Evolutionary conservation across 2,888 invertebrate species (phyloP).

Genomic region (Sinopyrophorus schimmeli): DNA sequence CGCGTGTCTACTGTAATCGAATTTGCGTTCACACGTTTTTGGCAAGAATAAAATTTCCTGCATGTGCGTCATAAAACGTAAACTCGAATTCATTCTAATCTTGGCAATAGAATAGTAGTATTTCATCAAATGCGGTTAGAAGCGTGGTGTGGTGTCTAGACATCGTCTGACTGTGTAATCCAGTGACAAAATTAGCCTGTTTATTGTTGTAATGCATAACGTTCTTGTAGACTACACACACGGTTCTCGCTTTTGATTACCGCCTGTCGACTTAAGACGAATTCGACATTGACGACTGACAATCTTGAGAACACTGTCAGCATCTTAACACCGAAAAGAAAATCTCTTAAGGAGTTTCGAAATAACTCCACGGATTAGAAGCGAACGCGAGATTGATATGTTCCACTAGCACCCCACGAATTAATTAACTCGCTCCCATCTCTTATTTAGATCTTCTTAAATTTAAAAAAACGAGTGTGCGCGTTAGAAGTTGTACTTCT

Average conservation of each 20-base stretch:
- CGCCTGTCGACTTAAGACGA: constrained; percentile 21
- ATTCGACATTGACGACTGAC: constrained; percentile 26
- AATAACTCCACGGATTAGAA: constrained; percentile 10
- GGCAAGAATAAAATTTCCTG: constrained; percentile 18
- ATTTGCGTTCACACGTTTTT: too few relatives aligned
- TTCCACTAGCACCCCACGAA: too few relatives aligned
- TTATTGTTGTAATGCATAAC: constrained; percentile 41
- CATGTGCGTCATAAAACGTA: constrained; percentile 15
- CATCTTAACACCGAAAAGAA: constrained; percentile 15
- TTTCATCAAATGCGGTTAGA: constrained; percentile 25
- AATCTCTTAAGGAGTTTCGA: constrained; percentile 5
- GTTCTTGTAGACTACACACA: constrained; percentile 36
- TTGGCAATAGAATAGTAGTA: constrained; percentile 26
- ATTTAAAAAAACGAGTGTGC: too few relatives aligned
- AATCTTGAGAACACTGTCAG: constrained; percentile 22
- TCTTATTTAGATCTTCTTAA: too few relatives aligned
- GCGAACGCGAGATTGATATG: constrained; percentile 5
- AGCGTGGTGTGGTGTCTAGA: constrained; percentile 36
- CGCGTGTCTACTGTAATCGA: too few relatives aligned
- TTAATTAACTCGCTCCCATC: too few relatives aligned
- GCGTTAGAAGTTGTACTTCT: too few relatives aligned
- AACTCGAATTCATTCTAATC: constrained; percentile 26
- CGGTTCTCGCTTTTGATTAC: constrained; percentile 25
- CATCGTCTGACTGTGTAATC: constrained; percentile 40
- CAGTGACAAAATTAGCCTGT: constrained; percentile 42